Conservation (phyloP, 2,888 invertebrate genomes). For the Lypha dubia region DNA sequence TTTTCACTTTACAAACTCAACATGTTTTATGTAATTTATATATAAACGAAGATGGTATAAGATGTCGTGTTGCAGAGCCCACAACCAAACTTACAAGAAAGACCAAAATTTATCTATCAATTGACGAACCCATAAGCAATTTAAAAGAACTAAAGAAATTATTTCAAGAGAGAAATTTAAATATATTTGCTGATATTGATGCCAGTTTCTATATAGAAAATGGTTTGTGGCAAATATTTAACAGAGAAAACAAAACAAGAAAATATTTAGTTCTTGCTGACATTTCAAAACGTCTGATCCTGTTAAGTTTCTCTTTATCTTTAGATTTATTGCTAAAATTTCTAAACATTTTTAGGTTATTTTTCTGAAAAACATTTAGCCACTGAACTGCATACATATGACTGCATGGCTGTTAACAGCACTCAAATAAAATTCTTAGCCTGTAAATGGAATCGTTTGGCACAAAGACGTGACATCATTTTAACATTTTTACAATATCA, state of each 20-base stretch:
- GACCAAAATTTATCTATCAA: constrained; percentile 77
- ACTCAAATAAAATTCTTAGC: constrained; percentile 77
- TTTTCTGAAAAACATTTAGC: constrained; percentile 80
- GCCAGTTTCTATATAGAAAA: constrained; percentile 79
- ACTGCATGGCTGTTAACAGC: constrained; percentile 78
- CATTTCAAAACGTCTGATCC: no score
- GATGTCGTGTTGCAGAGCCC: constrained; percentile 77
- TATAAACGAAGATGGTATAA: constrained; percentile 76
- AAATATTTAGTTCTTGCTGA: no score
- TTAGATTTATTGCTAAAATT: background rate
- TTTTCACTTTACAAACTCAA: constrained; percentile 76
- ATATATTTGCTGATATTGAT: constrained; percentile 80
- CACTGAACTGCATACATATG: constrained; percentile 78
- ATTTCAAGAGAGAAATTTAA: constrained; percentile 77
- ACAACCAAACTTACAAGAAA: constrained; percentile 74
- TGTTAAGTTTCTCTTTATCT: no score
- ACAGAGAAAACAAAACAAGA: background rate
- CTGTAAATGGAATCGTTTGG: constrained; percentile 81
- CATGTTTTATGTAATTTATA: constrained; percentile 77
- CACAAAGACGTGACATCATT: constrained; percentile 78
- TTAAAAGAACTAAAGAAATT: constrained; percentile 78
- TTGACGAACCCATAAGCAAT: constrained; percentile 76
- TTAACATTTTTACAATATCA: constrained; percentile 77
- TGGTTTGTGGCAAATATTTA: constrained; percentile 66
- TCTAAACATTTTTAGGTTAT: constrained; percentile 72